phyloP scores from a whole-genome alignment of 92 coral and sea anemone genomes.

The Epizoanthus ramosus region DNA sequence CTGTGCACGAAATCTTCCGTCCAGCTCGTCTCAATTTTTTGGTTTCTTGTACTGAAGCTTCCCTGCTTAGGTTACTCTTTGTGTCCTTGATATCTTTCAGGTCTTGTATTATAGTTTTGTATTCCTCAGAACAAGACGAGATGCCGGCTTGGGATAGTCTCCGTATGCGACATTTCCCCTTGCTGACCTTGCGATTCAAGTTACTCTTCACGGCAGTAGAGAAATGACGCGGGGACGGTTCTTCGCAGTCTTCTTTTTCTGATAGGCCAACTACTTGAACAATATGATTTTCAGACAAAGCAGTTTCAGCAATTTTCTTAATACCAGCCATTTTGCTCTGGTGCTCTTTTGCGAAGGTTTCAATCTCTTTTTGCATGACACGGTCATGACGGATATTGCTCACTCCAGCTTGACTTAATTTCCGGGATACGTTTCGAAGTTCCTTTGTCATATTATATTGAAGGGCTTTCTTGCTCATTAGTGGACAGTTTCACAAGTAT shows the following conservation, averaged over 20 bases:
- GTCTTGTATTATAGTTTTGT: conserved; percentile 33
- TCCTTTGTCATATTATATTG: conserved; percentile 16
- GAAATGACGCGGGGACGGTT: neutral
- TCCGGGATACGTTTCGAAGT: conserved; percentile 10
- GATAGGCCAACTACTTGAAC: neutral
- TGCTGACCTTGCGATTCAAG: neutral
- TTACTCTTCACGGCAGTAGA: neutral
- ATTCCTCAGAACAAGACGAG: conserved; percentile 55
- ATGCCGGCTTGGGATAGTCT: conserved; percentile 42
- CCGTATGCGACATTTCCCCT: conserved; percentile 14
- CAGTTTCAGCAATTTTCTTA: neutral
- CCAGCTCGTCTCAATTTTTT: neutral
- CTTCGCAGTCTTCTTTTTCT: neutral
- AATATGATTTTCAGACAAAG: neutral
- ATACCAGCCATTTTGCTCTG: conserved; percentile 7
- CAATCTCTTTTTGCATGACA: neutral
- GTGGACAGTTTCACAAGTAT: conserved; percentile 9
- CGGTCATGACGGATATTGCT: conserved; percentile 17
- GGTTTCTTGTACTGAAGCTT: neutral
- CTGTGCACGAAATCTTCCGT: conserved; percentile 35
- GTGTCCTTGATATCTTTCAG: conserved; percentile 21
- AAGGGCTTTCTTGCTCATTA: conserved; percentile 14
- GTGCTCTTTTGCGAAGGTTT: neutral
- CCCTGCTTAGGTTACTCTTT: neutral
- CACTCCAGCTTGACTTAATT: conserved; percentile 17